These are phyloP conservation scores for Triplophysa dalaica DNA, from an alignment of 2,113 vertebrate genomes.

Conservation along the genomic window DNA sequence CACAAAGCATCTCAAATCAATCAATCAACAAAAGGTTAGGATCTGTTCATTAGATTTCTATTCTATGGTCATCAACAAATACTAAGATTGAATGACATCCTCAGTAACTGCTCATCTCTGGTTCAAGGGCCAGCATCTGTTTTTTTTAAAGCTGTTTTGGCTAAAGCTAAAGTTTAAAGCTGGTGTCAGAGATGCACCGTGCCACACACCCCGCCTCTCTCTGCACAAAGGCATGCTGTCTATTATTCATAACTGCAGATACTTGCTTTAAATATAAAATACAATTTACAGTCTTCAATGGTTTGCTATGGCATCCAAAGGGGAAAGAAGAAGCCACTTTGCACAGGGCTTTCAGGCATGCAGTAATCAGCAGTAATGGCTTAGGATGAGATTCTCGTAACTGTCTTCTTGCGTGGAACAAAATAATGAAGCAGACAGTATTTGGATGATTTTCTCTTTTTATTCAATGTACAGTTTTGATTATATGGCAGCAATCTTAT, in stretches of 20 bases:
- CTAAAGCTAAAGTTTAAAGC: slow-evolving; percentile 39
- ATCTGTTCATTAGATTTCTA: slow-evolving; percentile 10
- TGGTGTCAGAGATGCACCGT: slow-evolving; percentile 19
- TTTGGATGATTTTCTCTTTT: background rate
- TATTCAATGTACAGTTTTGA: too few relatives aligned
- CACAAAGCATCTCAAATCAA: slow-evolving; percentile 35
- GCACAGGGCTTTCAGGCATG: background rate
- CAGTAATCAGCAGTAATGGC: slow-evolving; percentile 15
- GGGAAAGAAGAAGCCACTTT: background rate
- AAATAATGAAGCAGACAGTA: background rate
- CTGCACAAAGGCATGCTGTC: slow-evolving; percentile 47
- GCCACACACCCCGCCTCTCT: slow-evolving; percentile 38
- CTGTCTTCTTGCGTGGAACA: background rate
- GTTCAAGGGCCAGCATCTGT: slow-evolving; percentile 45
- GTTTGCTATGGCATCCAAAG: background rate
- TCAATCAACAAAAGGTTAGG: slow-evolving; percentile 22
- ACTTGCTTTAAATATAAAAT: slow-evolving; percentile 46
- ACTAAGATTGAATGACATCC: slow-evolving; percentile 14
- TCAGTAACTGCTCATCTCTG: slow-evolving; percentile 27
- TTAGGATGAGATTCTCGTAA: slow-evolving; percentile 10
- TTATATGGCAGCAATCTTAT: background rate
- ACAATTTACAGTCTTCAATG: slow-evolving; percentile 33
- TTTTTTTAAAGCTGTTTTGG: background rate
- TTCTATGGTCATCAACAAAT: slow-evolving; percentile 12
- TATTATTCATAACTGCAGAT: slow-evolving; percentile 54